Base-by-base conservation (phyloP, 2,888 invertebrate genomes). In the Andrena praecox region DNA sequence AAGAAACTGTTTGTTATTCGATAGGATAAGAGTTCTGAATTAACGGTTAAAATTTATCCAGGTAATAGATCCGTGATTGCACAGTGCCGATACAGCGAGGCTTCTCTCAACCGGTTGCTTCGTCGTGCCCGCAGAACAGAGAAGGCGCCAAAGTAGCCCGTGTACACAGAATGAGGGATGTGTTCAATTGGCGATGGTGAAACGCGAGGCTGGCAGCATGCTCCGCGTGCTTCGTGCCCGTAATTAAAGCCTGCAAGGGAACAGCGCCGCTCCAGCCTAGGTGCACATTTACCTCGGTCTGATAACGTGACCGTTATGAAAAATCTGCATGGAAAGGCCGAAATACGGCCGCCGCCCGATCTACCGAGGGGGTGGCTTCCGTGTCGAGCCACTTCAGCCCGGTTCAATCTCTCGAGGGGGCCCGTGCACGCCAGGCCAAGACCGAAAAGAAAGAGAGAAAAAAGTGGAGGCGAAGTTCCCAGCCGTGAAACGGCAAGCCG, bases 171-270 rank as follows among this genome's bases (percentile, higher is more conserved):
- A 73, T 7, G n/a, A 59, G 42, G 60, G 77, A 84, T 70, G 82
- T 63, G 64, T 62, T 16, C 52, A 72, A 71, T 75, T 67, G 59
- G 56, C 31, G 48, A 33, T 68, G 59, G 67, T 48, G 72, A 74
- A 85, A 82, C 69, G 72, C 33, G 73, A 81, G 83, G 74, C 77
- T 31, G 50, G 24, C 84, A 82, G 87, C 89, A 81, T 86, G 90
- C 84, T 77, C 82, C 84, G 82, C 82, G 84, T 87, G 89, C 87
- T 89, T 88, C 90, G 86, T 89, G 90, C 77, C 82, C 82, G 86
- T 90, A 90, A 90, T 90, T 90, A 90, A 89, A 89, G 85, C 82
- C 82, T 77, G 84, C 75, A 80, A 80, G 73, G 85, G 63, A 70
- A 56, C 74, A 54, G 48, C 54, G 27, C 56, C 35, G n/a, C 52